phyloP scores from a whole-genome alignment of 2,888 invertebrate genomes.

The Lamellibrachia columna region DNA sequence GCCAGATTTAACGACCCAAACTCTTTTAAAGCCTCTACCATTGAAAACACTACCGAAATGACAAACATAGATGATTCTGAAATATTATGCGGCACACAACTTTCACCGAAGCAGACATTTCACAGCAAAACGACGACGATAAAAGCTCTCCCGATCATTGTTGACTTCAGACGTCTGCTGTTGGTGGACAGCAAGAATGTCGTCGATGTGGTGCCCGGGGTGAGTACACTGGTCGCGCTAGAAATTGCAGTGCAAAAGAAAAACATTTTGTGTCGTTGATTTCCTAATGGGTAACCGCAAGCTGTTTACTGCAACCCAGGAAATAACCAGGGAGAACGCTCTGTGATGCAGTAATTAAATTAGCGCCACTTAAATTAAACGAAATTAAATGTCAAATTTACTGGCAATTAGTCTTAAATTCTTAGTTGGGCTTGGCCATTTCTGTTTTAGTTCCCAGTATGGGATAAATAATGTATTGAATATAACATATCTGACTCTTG shows the following conservation, averaged over 20 bases:
- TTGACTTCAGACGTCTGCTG: constrained; percentile 16
- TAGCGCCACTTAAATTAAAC: too few species aligned
- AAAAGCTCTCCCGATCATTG: neutral
- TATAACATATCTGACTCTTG: too few species aligned
- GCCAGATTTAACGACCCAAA: neutral
- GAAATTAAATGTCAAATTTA: too few species aligned
- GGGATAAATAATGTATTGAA: too few species aligned
- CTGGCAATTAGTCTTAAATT: too few species aligned
- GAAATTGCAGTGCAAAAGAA: neutral
- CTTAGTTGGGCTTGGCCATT: too few species aligned
- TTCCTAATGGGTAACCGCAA: neutral
- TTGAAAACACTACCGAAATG: neutral
- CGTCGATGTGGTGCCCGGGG: neutral
- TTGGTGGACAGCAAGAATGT: neutral
- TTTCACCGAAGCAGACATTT: neutral
- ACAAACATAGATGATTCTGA: neutral
- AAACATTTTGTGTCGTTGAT: neutral
- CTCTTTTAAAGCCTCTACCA: neutral
- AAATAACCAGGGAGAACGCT: neutral
- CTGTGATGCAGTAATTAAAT: too few species aligned
- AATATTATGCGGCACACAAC: neutral
- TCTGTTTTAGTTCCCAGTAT: too few species aligned
- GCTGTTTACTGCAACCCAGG: neutral
- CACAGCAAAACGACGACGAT: neutral
- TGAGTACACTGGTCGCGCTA: neutral